A percentile compares a stretch with the other conserved stretches of the same genome.
Conservation (phyloP, 2,113 vertebrate species). For the Neopipo cinnamomea region DNA sequence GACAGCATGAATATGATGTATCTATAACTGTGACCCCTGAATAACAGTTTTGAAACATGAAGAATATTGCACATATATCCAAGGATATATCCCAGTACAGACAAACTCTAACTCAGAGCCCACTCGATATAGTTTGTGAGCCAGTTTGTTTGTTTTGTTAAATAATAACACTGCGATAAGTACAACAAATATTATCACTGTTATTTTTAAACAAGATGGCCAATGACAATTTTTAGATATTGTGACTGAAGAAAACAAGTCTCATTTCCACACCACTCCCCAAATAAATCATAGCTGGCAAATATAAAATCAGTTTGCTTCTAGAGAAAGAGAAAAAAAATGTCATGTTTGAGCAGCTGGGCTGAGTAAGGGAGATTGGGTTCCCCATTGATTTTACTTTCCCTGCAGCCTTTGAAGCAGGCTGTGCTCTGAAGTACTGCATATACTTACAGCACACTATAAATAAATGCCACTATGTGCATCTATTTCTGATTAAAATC, state of each 20-base stretch:
- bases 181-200: not conserved
- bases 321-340: not conserved
- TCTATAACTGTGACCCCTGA: not conserved
- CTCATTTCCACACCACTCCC: not conserved
- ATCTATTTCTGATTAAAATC: slow-evolving; percentile 55
- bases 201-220: not conserved
- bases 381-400: not conserved
- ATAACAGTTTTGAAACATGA: not conserved
- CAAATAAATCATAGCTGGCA: not conserved
- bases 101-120: not conserved
- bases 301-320: not conserved
- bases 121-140: not conserved
- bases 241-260: not conserved
- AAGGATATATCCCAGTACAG: not conserved
- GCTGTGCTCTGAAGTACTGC: not conserved
- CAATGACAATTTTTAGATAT: not conserved
- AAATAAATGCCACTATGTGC: slow-evolving; percentile 45
- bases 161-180: not conserved
- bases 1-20: not conserved
- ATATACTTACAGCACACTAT: slow-evolving; percentile 13
- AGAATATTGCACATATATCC: not conserved
- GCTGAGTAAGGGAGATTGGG: not conserved
- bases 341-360: not conserved
- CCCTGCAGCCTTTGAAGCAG: not conserved
- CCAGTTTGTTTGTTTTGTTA: not conserved